Conservation (phyloP, 2,797 vertebrate genomes). For the Cossypha dichroa region DNA sequence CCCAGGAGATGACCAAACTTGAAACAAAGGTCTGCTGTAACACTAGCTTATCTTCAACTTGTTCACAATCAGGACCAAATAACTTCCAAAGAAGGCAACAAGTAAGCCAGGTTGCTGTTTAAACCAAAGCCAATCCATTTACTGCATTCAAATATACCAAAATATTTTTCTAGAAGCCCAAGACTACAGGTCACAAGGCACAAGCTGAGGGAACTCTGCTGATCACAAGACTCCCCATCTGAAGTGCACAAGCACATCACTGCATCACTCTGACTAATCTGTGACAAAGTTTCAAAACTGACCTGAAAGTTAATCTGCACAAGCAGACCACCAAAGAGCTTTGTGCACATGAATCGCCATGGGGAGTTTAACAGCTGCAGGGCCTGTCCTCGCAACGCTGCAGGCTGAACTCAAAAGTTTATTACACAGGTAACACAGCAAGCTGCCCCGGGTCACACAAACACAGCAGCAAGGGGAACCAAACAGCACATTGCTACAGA, state of each 20-base stretch:
- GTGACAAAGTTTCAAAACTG: neutral
- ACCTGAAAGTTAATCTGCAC: rapidly evolving
- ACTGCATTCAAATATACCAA: neutral
- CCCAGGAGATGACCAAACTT: neutral
- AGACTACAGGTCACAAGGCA: neutral
- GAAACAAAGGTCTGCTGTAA: neutral
- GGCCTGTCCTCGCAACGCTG: neutral
- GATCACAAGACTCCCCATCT: neutral
- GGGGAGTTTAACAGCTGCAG: neutral
- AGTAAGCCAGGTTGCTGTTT: neutral
- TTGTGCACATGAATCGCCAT: rapidly evolving
- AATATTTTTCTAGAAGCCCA: neutral
- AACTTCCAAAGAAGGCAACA: neutral
- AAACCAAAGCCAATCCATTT: neutral
- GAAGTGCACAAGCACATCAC: neutral
- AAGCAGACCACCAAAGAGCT: neutral
- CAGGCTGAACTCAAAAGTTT: neutral
- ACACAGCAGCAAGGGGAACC: neutral
- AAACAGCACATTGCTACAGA: neutral
- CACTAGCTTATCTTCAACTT: neutral
- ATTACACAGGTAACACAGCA: neutral
- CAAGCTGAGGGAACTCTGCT: neutral
- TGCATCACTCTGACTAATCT: neutral
- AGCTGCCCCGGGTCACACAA: neutral
- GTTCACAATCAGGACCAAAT: neutral